Percentiles rank a stretch among this genome's conserved stretches.
phyloP scores from a whole-genome alignment of 2,113 vertebrate species.

The Chaetops frenatus region DNA sequence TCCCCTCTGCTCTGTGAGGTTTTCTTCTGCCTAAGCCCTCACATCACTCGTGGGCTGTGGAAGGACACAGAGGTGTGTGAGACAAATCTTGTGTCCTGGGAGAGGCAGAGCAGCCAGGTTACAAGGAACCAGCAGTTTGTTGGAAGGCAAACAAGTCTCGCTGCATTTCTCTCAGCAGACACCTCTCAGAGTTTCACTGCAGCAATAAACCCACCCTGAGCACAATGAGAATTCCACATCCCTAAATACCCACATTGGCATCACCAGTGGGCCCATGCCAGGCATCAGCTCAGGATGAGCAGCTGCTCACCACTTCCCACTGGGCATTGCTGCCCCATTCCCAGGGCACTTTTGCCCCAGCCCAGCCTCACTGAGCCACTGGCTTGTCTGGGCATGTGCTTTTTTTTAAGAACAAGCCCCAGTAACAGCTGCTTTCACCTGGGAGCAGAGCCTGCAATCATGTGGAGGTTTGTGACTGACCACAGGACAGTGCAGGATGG shows the following conservation, averaged over 20 bases:
- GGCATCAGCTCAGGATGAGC: rapidly evolving
- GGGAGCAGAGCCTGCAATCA: neutral
- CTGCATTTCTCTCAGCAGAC: neutral
- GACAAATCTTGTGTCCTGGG: neutral
- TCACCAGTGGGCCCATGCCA: rapidly evolving
- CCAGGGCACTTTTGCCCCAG: neutral
- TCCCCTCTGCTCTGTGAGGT: neutral
- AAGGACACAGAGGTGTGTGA: neutral
- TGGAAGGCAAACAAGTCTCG: rapidly evolving
- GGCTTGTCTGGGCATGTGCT: neutral
- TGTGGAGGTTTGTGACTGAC: rapidly evolving
- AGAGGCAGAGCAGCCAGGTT: neutral
- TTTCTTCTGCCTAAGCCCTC: rapidly evolving
- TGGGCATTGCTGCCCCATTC: neutral
- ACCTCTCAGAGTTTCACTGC: neutral
- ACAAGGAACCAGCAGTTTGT: neutral
- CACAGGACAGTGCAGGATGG: neutral
- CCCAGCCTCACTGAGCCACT: neutral
- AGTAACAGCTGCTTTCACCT: neutral
- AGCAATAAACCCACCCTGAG: neutral
- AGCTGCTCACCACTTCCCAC: neutral
- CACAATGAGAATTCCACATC: rapidly evolving
- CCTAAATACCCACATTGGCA: neutral
- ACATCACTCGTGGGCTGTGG: rapidly evolving
- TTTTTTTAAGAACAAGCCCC: neutral